These are phyloP conservation scores for Pterophyllum scalare DNA, from an alignment of 2,113 vertebrate genomes.

Conservation along the genomic window DNA sequence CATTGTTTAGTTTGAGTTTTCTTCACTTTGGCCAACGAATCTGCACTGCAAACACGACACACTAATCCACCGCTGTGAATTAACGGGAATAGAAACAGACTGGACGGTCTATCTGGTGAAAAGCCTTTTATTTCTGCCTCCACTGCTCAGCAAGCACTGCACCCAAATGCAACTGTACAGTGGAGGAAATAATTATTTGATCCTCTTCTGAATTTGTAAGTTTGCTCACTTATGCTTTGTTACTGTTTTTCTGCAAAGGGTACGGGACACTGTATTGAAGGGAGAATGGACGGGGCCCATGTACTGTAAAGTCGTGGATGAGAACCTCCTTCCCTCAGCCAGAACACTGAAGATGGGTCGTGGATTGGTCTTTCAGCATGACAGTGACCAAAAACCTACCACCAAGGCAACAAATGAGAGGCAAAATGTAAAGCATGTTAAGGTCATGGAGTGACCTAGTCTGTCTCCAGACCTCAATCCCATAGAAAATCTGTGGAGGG, in stretches of 20 bases:
- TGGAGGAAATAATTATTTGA: not conserved
- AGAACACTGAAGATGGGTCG: not conserved
- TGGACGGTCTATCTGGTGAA: too few species aligned
- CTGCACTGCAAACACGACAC: accelerated
- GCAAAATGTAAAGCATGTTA: accelerated
- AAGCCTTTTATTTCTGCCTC: too few species aligned
- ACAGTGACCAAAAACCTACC: not conserved
- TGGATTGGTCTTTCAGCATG: not conserved
- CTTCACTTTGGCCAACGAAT: not conserved
- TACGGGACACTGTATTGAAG: not conserved
- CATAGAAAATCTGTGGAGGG: not conserved
- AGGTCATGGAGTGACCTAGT: accelerated
- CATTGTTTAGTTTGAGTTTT: accelerated
- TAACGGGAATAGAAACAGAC: too few species aligned
- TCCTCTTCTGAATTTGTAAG: accelerated
- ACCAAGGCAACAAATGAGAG: not conserved
- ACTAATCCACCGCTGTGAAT: accelerated
- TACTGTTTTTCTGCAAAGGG: not conserved
- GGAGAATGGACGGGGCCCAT: too few species aligned
- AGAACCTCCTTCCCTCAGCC: not conserved
- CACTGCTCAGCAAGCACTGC: too few species aligned
- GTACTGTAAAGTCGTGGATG: too few species aligned
- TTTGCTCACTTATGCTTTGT: not conserved
- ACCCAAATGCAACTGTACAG: not conserved
- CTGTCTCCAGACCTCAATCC: not conserved